Base-by-base conservation (phyloP, 2,797 vertebrate species). In the Pseudochromis fuscus region DNA sequence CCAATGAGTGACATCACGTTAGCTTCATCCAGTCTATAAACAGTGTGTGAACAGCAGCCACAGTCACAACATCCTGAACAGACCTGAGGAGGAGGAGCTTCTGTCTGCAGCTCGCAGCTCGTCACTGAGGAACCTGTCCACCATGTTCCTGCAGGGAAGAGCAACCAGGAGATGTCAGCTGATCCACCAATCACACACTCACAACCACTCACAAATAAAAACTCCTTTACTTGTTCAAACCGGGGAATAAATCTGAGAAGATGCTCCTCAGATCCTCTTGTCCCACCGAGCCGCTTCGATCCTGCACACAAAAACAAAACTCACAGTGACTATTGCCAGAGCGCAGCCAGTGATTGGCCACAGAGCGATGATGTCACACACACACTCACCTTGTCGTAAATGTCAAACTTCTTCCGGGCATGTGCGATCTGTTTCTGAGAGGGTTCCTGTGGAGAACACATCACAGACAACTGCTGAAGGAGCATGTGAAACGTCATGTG, bases 191-290 rank as follows among this genome's bases (percentile, higher is more conserved):
- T n/a, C n/a, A n/a, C n/a, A n/a, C n/a, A n/a, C n/a, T n/a, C n/a
- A n/a, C n/a, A n/a, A n/a, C n/a, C n/a, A n/a, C n/a, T n/a, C n/a
- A n/a, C n/a, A 35, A 12, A 13, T 3, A 13, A 35, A 3, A 9
- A 10, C 3, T 35, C 15, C 15, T 3, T 3, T 35, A 95, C 93
- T 81, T 90, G 81, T 83, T 91, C 45, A 94, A 78, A 53, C 72
- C 24, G 8, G 94, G 94, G 28, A 92, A 86, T 38, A 95, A 85
- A 55, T 94, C 93, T 1, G 53, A 19, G 31, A 95, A 92, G 48
- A 94, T 65, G 1, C 25, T 77, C 66, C 73, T 81, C 51, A 94
- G 48, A 6, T 91, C 87, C 13, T 92, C 89, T 63, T 46, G 87
- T 21, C 55, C 24, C 4, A 94, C 82, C 6, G 70, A 86, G 45